phyloP scores from a whole-genome alignment of 2,888 invertebrate species.

The Biston stratarius region DNA sequence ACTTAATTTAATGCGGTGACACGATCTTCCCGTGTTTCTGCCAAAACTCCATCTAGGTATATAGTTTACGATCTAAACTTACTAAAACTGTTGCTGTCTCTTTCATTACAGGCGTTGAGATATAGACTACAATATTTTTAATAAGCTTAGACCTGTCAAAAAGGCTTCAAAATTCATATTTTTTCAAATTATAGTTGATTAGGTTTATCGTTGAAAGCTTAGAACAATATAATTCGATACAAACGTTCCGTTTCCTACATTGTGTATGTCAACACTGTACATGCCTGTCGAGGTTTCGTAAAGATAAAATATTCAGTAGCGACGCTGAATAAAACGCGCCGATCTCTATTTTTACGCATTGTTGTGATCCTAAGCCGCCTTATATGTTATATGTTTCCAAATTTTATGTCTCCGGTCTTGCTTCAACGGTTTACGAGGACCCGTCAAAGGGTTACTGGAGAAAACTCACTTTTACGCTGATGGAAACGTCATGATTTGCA shows the following conservation, averaged over 20 bases:
- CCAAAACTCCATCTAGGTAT: no score
- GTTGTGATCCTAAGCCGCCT: constrained; percentile 35
- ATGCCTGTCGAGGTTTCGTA: constrained; percentile 16
- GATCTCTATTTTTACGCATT: constrained; percentile 36
- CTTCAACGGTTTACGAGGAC: constrained; percentile 43
- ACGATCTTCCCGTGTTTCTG: no score
- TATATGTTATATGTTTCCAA: constrained; percentile 44
- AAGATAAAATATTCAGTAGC: constrained; percentile 30
- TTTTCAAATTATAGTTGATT: no score
- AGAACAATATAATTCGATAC: no score
- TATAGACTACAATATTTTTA: no score
- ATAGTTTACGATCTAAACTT: no score
- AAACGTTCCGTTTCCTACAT: background rate
- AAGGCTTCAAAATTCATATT: no score
- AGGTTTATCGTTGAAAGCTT: no score
- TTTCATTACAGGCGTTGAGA: no score
- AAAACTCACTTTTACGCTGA: constrained; percentile 43
- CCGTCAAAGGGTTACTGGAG: constrained; percentile 48
- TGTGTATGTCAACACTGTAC: constrained; percentile 10
- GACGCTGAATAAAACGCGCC: constrained; percentile 26
- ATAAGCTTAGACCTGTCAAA: no score
- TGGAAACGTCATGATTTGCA: constrained; percentile 42
- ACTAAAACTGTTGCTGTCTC: no score
- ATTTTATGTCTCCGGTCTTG: constrained; percentile 44
- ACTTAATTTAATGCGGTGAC: no score